Conservation (phyloP, 2,113 vertebrate genomes). For the Caloenas nicobarica region DNA sequence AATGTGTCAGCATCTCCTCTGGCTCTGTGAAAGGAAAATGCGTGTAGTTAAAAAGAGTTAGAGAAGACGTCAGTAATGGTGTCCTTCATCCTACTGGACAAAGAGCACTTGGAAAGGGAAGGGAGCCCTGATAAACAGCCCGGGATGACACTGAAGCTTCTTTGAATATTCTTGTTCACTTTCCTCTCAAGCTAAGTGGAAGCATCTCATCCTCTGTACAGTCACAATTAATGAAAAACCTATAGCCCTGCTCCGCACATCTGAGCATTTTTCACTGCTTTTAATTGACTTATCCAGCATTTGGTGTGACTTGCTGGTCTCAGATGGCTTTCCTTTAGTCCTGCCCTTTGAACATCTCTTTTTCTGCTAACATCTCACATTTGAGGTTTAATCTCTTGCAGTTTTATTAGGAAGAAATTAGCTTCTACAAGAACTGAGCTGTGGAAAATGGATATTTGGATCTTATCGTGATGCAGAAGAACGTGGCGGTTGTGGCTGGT, state of each 20-base stretch:
- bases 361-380: neutral
- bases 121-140: neutral
- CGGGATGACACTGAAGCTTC: neutral
- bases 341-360: neutral
- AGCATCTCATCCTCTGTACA: accelerated
- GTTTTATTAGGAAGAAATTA: neutral
- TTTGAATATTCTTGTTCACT: neutral
- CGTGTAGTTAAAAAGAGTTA: neutral
- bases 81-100: neutral
- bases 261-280: neutral
- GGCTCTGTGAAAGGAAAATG: neutral
- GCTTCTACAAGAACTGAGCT: neutral
- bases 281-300: neutral
- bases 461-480: neutral
- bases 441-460: neutral
- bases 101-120: neutral
- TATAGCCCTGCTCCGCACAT: neutral
- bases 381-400: neutral
- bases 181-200: neutral
- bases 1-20: conserved; percentile 7
- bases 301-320: neutral
- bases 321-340: neutral
- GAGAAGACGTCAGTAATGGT: neutral
- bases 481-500: neutral
- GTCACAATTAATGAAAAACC: neutral